Evolutionary conservation across 2,888 invertebrate genomes (phyloP).

Genomic region (Amorpha juglandis): DNA sequence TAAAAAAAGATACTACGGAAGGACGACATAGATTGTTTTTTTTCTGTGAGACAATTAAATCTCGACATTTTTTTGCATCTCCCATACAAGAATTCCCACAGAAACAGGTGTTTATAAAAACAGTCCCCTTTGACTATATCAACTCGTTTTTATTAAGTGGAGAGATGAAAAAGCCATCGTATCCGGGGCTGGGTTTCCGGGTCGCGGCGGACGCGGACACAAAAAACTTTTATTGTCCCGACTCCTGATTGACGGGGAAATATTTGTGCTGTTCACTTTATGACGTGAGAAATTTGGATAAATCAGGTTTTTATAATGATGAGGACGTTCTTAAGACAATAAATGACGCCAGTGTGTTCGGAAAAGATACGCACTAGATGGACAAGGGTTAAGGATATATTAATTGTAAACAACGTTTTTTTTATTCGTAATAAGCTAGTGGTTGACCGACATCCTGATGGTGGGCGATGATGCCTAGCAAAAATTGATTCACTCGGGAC

Average conservation of each 20-base stretch:
- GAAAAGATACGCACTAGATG: neutral
- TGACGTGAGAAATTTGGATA: constrained; percentile 50
- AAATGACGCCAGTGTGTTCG: neutral
- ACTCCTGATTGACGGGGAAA: constrained; percentile 65
- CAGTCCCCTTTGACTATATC: constrained; percentile 60
- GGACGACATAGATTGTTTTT: neutral
- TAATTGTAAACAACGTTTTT: no score
- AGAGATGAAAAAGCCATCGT: constrained; percentile 57
- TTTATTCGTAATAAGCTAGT: no score
- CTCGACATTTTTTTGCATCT: constrained; percentile 51
- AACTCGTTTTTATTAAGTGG: constrained; percentile 70
- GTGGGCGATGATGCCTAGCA: no score
- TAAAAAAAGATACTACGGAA: no score
- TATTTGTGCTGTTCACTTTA: constrained; percentile 58
- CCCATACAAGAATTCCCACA: constrained; percentile 63
- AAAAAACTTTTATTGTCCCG: constrained; percentile 58
- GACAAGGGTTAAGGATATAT: neutral
- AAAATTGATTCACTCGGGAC: no score
- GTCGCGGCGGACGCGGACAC: constrained; percentile 55
- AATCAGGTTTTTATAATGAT: constrained; percentile 2
- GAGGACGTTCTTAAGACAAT: neutral
- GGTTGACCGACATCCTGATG: no score
- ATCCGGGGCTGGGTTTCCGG: constrained; percentile 78
- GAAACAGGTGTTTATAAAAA: constrained; percentile 78
- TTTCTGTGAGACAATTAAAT: constrained; percentile 39